phyloP scores from a whole-genome alignment of 2,888 invertebrate genomes.

The Eueremaeus valkanovi region DNA sequence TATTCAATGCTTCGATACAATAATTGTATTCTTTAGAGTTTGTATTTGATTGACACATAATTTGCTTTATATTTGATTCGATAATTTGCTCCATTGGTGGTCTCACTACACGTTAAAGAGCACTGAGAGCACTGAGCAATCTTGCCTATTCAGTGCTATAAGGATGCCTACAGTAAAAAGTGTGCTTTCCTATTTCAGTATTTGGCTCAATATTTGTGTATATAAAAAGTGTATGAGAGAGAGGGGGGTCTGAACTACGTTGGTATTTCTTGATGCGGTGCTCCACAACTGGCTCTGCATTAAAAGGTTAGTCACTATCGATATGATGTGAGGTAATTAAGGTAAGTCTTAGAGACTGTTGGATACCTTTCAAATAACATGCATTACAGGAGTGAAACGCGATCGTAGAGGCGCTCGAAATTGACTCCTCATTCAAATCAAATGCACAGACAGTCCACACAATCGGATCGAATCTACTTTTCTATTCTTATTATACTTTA shows the following conservation, averaged over 20 bases:
- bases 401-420: background rate
- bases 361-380: constrained; percentile 31
- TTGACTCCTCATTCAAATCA: constrained; percentile 8
- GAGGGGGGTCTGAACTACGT: background rate
- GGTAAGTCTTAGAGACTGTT: constrained; percentile 9
- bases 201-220: constrained; percentile 21
- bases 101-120: background rate
- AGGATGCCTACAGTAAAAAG: background rate
- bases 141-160: constrained; percentile 8
- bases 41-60: constrained; percentile 32
- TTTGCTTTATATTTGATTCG: constrained; percentile 27
- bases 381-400: constrained; percentile 19
- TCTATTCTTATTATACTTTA: no score
- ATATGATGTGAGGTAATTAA: background rate
- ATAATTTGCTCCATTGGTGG: constrained; percentile 34
- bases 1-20: constrained; percentile 8
- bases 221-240: background rate
- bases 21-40: constrained; percentile 1
- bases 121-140: constrained; percentile 3
- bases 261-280: background rate
- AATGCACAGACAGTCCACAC: background rate
- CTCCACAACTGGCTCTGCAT: background rate
- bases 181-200: constrained; percentile 25
- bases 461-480: background rate
- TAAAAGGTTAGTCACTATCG: constrained; percentile 24